Conservation (phyloP, 2,888 invertebrate genomes). For the Lucinisca nassula region DNA sequence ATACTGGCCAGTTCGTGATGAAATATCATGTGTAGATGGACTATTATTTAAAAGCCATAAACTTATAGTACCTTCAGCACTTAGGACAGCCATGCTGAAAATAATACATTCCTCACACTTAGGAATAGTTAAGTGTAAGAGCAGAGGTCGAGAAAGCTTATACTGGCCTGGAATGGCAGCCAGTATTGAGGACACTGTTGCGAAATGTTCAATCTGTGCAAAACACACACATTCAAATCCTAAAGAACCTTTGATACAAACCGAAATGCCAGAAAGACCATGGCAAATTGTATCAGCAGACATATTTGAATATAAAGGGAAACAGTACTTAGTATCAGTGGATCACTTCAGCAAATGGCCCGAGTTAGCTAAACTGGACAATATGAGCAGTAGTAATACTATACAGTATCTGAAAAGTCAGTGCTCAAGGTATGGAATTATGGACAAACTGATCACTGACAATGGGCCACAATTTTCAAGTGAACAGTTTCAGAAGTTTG, state of each 20-base stretch:
- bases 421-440: too few relatives aligned
- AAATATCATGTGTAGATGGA: too few relatives aligned
- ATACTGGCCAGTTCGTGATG: conserved; percentile 33
- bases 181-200: conserved; percentile 35
- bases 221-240: conserved; percentile 17
- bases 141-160: conserved; percentile 23
- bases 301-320: conserved; percentile 29
- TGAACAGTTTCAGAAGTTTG: too few relatives aligned
- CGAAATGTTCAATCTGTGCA: conserved; percentile 37
- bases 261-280: conserved; percentile 28
- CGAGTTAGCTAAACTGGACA: too few relatives aligned
- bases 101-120: conserved; percentile 34
- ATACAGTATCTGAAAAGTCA: too few relatives aligned
- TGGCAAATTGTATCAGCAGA: conserved; percentile 40
- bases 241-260: conserved; percentile 27
- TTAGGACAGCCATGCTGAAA: conserved; percentile 42
- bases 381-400: too few relatives aligned
- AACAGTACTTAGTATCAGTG: too few relatives aligned
- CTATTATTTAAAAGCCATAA: conserved; percentile 44
- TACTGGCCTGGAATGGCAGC: conserved; percentile 33
- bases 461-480: too few relatives aligned
- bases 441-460: too few relatives aligned
- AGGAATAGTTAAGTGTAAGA: conserved; percentile 42
- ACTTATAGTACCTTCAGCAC: conserved; percentile 32
- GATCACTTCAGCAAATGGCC: too few relatives aligned